Base-by-base conservation (phyloP, 2,888 invertebrate species). In the Parnassius smintheus region DNA sequence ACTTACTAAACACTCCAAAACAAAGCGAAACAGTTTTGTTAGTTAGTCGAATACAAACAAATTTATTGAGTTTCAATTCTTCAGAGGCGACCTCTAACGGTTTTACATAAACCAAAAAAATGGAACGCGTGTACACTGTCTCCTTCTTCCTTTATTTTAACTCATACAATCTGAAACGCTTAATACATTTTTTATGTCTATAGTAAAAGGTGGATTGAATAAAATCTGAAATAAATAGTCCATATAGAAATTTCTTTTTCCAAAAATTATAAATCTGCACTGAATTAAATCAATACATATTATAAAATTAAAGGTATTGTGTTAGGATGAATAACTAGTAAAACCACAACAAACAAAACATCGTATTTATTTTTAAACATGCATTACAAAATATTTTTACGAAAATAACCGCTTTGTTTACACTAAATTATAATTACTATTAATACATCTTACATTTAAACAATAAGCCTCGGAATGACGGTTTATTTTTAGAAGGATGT, bases 271-370 rank as follows among this genome's bases (percentile, higher is more conserved):
- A 25, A 25, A 25, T 25, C 4, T 25, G 25, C 25, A 25, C 25
- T 4, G 25, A 25, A 25, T 25, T 25, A 25, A 25, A 25, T 25
- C 2, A 25, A 25, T 7, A 25, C 4, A 25, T 25, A 25, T 25
- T 4, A 25, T 25, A 4, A 25, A 25, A 13, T 48, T 9, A 68
- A 69, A 72, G 68, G 70, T 61, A 69, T 73, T 65, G 75, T 84
- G 88, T 89, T 88, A 85, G 86, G 74, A 76, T 25, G 25, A 25
- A 25, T 78, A 82, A 84, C 82, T 77, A 88, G 80, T 85, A 85
- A 91, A 91, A 91, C 88, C 84, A 91, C 88, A 83, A 84, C 86
- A 84, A 90, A 91, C 89, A 90, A 89, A 90, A 88, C 85, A 89
- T 82, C 70, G 75, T 77, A 89, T 89, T 90, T 89, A 52, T 49